Percentiles rank a stretch among this genome's conserved stretches.
phyloP scores from a whole-genome alignment of 2,113 vertebrate species.

The Octodon degus region DNA sequence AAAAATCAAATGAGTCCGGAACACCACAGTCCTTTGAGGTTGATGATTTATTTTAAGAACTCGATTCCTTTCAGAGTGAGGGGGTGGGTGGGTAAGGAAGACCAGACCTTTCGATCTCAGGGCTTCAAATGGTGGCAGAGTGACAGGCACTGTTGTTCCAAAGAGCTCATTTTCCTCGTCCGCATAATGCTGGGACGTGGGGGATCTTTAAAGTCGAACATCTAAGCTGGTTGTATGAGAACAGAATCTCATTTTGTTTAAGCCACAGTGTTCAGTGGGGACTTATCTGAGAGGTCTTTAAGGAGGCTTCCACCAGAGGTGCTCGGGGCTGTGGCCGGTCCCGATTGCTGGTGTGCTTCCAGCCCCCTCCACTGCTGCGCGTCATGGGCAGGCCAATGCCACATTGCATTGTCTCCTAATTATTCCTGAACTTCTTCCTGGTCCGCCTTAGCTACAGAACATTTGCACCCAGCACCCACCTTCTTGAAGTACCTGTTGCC shows the following conservation, averaged over 20 bases:
- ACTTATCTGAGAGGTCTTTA: conserved; percentile 4
- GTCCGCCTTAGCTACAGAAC: neutral
- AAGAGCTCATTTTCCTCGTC: conserved; percentile 59
- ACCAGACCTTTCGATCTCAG: conserved; percentile 39
- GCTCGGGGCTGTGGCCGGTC: neutral
- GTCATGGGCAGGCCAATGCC: neutral
- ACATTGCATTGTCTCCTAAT: neutral
- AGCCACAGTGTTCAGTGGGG: neutral
- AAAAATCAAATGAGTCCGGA: conserved; percentile 75
- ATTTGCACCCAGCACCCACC: neutral
- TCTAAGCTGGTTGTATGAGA: conserved; percentile 58
- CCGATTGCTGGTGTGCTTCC: neutral
- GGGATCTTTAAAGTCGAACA: conserved; percentile 57
- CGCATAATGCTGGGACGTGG: neutral
- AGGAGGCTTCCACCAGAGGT: neutral
- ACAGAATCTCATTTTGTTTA: neutral
- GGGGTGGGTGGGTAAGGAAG: neutral
- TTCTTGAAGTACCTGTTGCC: neutral
- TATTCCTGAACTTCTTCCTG: neutral
- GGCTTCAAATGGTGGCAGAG: conserved; percentile 66
- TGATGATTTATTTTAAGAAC: conserved; percentile 81
- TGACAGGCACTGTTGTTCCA: conserved; percentile 71
- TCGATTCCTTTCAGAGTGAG: conserved; percentile 71
- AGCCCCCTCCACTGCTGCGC: neutral
- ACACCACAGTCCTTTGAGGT: conserved; percentile 69